Conservation (phyloP, 2,797 vertebrate species). For the Enteromius treurensis region DNA sequence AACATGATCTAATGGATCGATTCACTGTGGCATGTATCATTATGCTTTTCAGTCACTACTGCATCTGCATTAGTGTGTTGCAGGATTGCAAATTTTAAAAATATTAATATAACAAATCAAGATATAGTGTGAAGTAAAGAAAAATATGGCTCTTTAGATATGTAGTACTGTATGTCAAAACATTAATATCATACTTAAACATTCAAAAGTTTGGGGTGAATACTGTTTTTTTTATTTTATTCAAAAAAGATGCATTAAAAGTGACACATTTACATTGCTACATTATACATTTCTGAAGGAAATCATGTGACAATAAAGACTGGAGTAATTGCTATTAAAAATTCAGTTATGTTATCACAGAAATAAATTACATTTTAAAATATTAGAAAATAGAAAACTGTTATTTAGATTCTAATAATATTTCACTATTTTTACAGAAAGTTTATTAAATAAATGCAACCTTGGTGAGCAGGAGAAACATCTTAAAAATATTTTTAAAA, state of each 20-base stretch:
- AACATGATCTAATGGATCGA: constrained; percentile 3
- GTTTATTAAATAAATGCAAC: not conserved
- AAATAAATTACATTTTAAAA: not conserved
- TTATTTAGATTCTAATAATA: not conserved
- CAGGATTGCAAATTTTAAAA: not conserved
- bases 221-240: not conserved
- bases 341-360: no score
- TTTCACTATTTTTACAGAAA: not conserved
- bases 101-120: not conserved
- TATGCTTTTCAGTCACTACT: not conserved
- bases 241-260: not conserved
- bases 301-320: not conserved
- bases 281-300: not conserved
- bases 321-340: not conserved
- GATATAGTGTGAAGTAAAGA: not conserved
- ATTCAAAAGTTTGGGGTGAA: not conserved
- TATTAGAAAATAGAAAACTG: not conserved
- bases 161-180: not conserved
- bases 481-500: not conserved
- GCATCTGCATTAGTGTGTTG: not conserved
- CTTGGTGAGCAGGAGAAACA: not conserved
- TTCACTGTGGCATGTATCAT: not conserved
- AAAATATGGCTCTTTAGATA: not conserved
- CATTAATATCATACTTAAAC: not conserved
- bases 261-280: not conserved